Percentiles rank a stretch among this genome's conserved stretches.
Evolutionary conservation across 2,797 vertebrate genomes (phyloP).

Genomic region (Lepus townsendii): DNA sequence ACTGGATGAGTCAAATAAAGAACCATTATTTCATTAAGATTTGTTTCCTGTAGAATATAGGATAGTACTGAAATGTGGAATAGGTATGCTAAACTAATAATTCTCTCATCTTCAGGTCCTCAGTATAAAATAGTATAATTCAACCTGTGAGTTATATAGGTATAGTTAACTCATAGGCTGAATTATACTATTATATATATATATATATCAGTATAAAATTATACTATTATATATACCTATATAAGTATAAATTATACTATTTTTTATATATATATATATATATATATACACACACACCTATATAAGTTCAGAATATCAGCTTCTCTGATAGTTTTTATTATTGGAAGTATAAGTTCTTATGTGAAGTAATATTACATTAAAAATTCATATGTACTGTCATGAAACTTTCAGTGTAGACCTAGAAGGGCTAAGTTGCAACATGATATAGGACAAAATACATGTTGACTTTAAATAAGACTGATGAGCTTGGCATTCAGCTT

Average conservation of each 20-base stretch:
- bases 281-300: too few species aligned
- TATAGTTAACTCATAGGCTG: too few species aligned
- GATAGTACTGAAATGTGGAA: not conserved
- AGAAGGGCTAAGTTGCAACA: not conserved
- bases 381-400: not conserved
- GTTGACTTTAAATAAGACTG: slow-evolving; percentile 53
- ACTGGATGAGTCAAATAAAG: not conserved
- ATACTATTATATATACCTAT: too few species aligned
- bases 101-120: slow-evolving; percentile 10
- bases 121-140: slow-evolving; percentile 5
- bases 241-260: too few species aligned
- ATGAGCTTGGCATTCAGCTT: slow-evolving; percentile 55
- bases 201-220: too few species aligned
- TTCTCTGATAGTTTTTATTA: slow-evolving; percentile 26
- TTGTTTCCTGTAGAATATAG: not conserved
- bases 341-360: not conserved
- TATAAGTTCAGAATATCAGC: too few species aligned
- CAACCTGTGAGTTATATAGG: too few species aligned
- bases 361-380: not conserved
- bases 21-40: not conserved
- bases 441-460: not conserved
- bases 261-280: too few species aligned
- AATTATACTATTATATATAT: too few species aligned
- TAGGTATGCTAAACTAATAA: not conserved
- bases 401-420: not conserved